Evolutionary conservation across 2,888 invertebrate genomes (phyloP).

Genomic region (Drosophila anomalata): DNA sequence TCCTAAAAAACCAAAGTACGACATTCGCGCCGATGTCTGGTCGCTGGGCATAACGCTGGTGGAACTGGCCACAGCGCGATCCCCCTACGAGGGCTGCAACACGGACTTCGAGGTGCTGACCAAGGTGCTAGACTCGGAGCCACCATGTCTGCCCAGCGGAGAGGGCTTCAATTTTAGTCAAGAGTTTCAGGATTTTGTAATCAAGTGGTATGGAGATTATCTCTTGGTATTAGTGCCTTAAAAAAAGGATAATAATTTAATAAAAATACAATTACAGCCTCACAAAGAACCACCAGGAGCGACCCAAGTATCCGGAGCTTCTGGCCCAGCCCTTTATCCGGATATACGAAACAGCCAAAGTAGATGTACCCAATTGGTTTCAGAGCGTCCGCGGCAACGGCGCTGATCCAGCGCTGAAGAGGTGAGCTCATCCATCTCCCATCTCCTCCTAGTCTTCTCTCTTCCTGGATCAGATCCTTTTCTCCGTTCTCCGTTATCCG

Average conservation of each 20-base stretch:
- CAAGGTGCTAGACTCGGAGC: constrained; percentile 95
- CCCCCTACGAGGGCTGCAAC: constrained; percentile 97
- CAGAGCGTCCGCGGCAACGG: constrained; percentile 84
- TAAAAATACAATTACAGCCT: constrained; percentile 87
- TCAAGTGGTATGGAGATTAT: constrained; percentile 89
- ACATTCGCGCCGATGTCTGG: constrained; percentile 99
- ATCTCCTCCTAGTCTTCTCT: not conserved
- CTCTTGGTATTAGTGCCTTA: not conserved
- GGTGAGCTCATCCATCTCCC: constrained; percentile 67
- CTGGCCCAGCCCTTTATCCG: constrained; percentile 95
- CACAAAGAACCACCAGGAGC: constrained; percentile 95
- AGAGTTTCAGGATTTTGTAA: constrained; percentile 95
- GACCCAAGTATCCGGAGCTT: constrained; percentile 97
- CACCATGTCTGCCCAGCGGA: constrained; percentile 92
- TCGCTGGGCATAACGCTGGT: constrained; percentile 98
- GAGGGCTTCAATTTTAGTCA: constrained; percentile 87
- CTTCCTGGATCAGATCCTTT: not conserved
- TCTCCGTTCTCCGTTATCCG: not conserved
- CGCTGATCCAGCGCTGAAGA: constrained; percentile 77
- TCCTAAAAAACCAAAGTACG: constrained; percentile 97
- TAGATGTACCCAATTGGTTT: constrained; percentile 94
- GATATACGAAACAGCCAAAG: constrained; percentile 89
- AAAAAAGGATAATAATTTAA: not conserved
- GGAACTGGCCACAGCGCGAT: constrained; percentile 97
- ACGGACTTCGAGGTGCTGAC: constrained; percentile 99